Conservation (phyloP, 2,113 vertebrate genomes). For the Odocoileus hemionus region DNA sequence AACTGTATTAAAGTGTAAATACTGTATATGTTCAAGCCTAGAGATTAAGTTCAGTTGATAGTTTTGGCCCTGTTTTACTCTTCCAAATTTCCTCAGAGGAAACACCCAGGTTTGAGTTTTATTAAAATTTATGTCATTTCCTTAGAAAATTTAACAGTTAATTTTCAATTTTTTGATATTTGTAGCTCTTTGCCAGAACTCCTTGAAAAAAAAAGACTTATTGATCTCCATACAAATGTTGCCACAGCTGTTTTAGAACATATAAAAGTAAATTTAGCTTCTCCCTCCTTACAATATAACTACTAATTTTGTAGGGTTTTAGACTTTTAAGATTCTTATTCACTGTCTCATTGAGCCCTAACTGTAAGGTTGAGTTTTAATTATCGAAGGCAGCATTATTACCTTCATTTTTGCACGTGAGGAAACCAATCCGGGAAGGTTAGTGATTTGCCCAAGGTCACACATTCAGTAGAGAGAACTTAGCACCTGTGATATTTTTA, state of each 20-base stretch:
- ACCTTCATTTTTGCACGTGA: neutral
- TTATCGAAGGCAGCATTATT: neutral
- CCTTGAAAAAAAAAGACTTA: slow-evolving; percentile 96
- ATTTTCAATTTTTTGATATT: slow-evolving; percentile 73
- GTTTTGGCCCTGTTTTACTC: neutral
- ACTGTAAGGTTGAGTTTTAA: neutral
- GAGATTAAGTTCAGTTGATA: neutral
- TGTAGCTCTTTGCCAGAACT: slow-evolving; percentile 96
- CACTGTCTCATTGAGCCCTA: neutral
- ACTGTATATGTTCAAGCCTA: neutral
- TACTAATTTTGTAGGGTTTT: neutral
- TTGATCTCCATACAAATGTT: slow-evolving; percentile 98
- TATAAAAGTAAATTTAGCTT: slow-evolving; percentile 90
- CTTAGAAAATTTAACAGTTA: slow-evolving; percentile 40
- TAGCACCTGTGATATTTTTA: neutral
- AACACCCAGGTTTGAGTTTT: neutral
- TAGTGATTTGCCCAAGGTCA: neutral
- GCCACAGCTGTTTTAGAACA: slow-evolving; percentile 97
- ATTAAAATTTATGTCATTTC: slow-evolving; percentile 9
- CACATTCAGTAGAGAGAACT: neutral
- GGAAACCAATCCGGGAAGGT: neutral
- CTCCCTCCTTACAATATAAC: neutral
- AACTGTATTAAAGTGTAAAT: neutral
- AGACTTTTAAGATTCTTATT: neutral
- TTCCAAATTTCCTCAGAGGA: slow-evolving; percentile 10